phyloP scores from a whole-genome alignment of 2,797 vertebrate species.

The Premnoplex brunnescens region DNA sequence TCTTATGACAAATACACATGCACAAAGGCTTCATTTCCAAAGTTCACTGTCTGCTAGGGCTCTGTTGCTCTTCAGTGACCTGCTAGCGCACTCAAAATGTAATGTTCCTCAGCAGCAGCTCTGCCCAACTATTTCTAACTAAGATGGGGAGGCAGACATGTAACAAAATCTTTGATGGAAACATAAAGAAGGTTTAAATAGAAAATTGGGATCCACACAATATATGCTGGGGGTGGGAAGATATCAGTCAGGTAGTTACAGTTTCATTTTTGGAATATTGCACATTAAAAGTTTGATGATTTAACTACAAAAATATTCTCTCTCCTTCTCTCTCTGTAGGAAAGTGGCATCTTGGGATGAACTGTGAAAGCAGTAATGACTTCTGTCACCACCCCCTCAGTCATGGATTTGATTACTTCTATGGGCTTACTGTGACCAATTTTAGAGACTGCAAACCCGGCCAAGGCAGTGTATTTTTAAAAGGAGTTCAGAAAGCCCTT shows the following conservation, averaged over 20 bases:
- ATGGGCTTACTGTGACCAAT: constrained; percentile 85
- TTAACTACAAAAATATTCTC: not conserved
- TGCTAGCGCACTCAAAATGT: not conserved
- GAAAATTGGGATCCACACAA: not conserved
- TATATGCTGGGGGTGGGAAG: not conserved
- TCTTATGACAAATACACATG: not conserved
- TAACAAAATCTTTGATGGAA: not conserved
- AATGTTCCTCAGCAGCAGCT: not conserved
- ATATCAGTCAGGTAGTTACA: not conserved
- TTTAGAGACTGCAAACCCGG: constrained; percentile 86
- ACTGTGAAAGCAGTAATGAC: constrained; percentile 80
- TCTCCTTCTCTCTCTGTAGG: constrained; percentile 71
- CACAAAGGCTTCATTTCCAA: not conserved
- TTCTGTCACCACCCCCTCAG: constrained; percentile 88
- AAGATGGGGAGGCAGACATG: not conserved
- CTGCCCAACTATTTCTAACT: not conserved
- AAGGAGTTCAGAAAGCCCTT: not conserved
- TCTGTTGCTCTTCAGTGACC: not conserved
- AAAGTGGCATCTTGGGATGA: constrained; percentile 92
- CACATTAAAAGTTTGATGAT: not conserved
- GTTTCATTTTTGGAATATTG: not conserved
- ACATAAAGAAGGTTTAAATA: not conserved
- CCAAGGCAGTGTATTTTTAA: constrained; percentile 78
- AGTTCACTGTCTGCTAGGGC: not conserved
- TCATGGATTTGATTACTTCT: constrained; percentile 91